phyloP scores from a whole-genome alignment of 2,113 vertebrate genomes.

The Morone chrysops region DNA sequence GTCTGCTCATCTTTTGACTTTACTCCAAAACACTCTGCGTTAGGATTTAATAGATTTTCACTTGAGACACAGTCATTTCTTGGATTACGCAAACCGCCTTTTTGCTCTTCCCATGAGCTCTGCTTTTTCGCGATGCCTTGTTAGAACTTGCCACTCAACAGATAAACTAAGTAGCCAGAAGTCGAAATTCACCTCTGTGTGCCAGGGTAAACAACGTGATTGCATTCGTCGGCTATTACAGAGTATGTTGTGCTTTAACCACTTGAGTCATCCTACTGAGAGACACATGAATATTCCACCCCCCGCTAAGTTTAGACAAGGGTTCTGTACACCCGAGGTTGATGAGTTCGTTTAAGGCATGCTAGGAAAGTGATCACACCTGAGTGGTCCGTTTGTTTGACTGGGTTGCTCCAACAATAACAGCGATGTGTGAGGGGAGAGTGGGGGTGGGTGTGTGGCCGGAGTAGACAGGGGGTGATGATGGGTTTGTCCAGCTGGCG shows the following conservation, averaged over 20 bases:
- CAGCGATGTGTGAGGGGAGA: conserved; percentile 57
- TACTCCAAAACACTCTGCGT: neutral
- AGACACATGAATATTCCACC: conserved; percentile 43
- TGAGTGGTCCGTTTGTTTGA: conserved; percentile 56
- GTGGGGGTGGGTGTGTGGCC: conserved; percentile 38
- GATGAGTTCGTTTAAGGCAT: conserved; percentile 6
- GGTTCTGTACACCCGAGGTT: conserved; percentile 14
- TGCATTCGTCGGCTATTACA: conserved; percentile 23
- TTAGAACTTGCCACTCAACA: conserved; percentile 46
- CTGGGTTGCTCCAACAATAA: conserved; percentile 60
- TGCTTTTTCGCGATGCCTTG: neutral
- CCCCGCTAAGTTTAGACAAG: conserved; percentile 58
- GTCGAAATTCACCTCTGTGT: neutral
- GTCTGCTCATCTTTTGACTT: neutral
- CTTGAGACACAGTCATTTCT: neutral
- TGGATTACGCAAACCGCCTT: neutral
- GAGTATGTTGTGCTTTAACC: conserved; percentile 18
- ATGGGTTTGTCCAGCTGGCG: conserved; percentile 78
- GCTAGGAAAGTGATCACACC: conserved; percentile 51
- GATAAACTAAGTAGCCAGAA: conserved; percentile 6
- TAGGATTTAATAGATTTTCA: neutral
- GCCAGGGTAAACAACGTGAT: conserved; percentile 28
- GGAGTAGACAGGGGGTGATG: conserved; percentile 47
- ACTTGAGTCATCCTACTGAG: conserved; percentile 69
- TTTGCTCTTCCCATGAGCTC: conserved; percentile 3